Conservation (phyloP, 2,797 vertebrate species). For the Gallinago solitaria region DNA sequence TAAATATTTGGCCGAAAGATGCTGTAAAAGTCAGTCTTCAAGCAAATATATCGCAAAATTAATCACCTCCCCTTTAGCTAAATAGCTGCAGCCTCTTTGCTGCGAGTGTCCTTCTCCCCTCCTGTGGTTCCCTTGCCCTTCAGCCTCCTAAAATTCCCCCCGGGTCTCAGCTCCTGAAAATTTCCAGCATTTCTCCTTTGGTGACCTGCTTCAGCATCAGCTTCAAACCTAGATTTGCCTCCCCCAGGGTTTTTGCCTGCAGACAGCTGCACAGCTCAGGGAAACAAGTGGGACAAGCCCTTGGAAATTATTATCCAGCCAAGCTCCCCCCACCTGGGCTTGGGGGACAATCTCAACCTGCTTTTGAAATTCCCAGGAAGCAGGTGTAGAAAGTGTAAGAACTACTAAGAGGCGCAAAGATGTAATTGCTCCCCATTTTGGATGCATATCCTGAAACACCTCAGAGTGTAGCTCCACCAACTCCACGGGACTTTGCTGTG, state of each 20-base stretch:
- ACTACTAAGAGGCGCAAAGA: background rate
- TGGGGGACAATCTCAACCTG: background rate
- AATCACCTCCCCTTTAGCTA: background rate
- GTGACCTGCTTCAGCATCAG: background rate
- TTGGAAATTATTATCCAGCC: background rate
- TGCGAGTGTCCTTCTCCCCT: fast-evolving
- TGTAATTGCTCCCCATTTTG: background rate
- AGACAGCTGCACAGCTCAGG: background rate
- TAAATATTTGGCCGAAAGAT: background rate
- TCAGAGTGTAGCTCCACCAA: background rate
- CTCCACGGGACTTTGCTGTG: background rate
- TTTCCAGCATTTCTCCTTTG: background rate
- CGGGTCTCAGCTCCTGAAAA: background rate
- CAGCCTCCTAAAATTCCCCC: background rate
- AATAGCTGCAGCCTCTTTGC: background rate
- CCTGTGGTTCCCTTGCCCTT: background rate
- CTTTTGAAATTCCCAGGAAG: background rate
- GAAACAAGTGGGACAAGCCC: background rate
- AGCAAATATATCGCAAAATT: background rate
- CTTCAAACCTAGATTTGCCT: background rate
- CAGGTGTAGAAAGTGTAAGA: background rate
- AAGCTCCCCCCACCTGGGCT: background rate
- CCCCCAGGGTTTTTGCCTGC: background rate
- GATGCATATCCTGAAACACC: background rate
- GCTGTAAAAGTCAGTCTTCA: background rate